These are phyloP conservation scores for Symphodus melops DNA, from an alignment of 2,113 vertebrate genomes.

Conservation along the genomic window DNA sequence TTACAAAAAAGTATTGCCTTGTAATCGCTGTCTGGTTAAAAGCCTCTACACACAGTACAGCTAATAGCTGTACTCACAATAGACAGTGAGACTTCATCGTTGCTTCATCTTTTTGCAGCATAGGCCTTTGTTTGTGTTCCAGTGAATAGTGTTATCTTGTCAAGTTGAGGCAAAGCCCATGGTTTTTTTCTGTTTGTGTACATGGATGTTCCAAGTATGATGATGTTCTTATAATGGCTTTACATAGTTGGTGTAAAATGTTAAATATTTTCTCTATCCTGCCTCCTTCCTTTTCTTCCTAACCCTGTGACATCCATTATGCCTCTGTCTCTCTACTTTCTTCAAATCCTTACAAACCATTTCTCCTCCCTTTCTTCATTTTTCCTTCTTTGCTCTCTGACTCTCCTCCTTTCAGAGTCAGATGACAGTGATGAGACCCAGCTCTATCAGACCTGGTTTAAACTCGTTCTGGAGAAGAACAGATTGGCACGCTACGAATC, in stretches of 20 bases:
- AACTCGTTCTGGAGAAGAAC: conserved; percentile 95
- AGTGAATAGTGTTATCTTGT: conserved; percentile 35
- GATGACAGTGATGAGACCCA: conserved; percentile 83
- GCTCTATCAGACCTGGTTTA: conserved; percentile 93
- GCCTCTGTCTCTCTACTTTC: background rate
- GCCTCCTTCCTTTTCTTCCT: background rate
- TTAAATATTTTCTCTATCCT: conserved; percentile 12
- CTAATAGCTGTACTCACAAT: conserved; percentile 51
- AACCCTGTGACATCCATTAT: background rate
- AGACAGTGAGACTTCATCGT: conserved; percentile 46
- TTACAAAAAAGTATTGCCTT: conserved; percentile 39
- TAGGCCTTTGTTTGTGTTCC: conserved; percentile 53
- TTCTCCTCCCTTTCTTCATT: background rate
- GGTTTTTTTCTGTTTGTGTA: conserved; percentile 3
- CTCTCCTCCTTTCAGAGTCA: conserved; percentile 36
- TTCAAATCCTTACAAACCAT: background rate
- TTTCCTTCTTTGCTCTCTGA: background rate
- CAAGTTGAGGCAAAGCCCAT: conserved; percentile 26
- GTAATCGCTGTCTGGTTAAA: conserved; percentile 50
- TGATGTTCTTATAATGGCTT: background rate
- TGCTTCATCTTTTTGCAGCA: conserved; percentile 44
- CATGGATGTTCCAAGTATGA: conserved; percentile 12
- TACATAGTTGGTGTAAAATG: conserved; percentile 3
- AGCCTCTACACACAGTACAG: conserved; percentile 35
- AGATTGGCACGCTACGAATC: conserved; percentile 92